Evolutionary conservation across 2,797 vertebrate genomes (phyloP).

Genomic region (Peromyscus nudipes): DNA sequence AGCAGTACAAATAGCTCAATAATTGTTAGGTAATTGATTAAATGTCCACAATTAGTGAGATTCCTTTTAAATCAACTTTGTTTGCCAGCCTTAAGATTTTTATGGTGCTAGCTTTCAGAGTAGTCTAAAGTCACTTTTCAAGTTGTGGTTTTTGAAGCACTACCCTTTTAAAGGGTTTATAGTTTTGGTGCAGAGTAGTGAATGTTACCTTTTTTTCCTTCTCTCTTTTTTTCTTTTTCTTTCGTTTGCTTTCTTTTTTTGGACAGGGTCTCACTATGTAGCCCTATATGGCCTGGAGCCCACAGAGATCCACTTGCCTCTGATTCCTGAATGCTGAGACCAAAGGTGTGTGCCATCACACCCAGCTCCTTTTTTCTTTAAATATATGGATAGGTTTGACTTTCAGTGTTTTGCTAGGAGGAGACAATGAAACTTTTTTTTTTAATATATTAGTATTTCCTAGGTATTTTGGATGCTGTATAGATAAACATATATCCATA

Average conservation of each 20-base stretch:
- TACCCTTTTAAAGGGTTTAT: conserved; percentile 55
- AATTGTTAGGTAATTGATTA: conserved; percentile 59
- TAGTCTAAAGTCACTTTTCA: conserved; percentile 56
- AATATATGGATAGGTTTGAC: neutral
- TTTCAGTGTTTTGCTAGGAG: conserved; percentile 37
- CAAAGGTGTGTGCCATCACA: neutral
- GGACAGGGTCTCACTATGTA: neutral
- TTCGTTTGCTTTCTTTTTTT: neutral
- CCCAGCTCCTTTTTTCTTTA: neutral
- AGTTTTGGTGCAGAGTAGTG: conserved; percentile 1
- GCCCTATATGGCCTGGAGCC: neutral
- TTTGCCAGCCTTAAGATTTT: conserved; percentile 49
- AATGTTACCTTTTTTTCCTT: neutral
- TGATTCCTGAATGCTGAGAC: neutral
- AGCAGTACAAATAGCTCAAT: neutral
- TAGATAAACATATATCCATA: neutral
- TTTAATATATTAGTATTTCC: conserved; percentile 7
- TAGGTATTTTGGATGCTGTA: conserved; percentile 25
- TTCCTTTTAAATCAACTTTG: conserved; percentile 56
- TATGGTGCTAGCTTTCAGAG: conserved; percentile 65
- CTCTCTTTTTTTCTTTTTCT: neutral
- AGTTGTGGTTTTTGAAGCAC: conserved; percentile 59
- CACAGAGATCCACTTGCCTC: neutral
- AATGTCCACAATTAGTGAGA: conserved; percentile 57
- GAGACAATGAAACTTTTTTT: neutral